A percentile compares a stretch with the other conserved stretches of the same genome.
These are phyloP conservation scores for Numenius arquata DNA, from an alignment of 2,113 vertebrate species.

Conservation along the genomic window DNA sequence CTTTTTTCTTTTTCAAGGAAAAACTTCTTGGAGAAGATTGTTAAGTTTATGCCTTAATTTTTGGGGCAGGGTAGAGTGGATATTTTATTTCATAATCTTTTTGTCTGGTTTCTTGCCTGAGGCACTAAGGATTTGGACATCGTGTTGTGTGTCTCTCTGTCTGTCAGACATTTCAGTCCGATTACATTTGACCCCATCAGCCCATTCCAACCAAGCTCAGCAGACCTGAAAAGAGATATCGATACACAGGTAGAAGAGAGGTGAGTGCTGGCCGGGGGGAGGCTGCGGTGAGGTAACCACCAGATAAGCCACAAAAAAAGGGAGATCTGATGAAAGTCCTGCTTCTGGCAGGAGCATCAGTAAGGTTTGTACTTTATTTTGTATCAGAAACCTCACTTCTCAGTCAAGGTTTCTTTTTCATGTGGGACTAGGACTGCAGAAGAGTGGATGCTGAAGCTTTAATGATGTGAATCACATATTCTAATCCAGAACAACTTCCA, in stretches of 20 bases:
- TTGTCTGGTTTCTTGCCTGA: not conserved
- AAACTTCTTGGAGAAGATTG: not conserved
- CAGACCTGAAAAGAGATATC: not conserved
- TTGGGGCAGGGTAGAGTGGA: not conserved
- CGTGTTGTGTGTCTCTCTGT: not conserved
- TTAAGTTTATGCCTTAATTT: not conserved
- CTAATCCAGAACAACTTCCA: not conserved
- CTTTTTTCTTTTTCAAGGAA: not conserved
- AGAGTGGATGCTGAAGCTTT: not conserved
- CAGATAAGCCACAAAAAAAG: not conserved
- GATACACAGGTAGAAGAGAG: not conserved
- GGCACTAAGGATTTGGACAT: not conserved
- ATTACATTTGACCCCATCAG: not conserved
- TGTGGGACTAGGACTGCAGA: not conserved
- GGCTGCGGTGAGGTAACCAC: not conserved
- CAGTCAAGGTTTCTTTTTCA: not conserved
- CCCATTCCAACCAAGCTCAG: not conserved
- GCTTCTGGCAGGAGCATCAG: not conserved
- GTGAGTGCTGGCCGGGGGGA: fast-evolving
- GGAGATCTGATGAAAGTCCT: not conserved
- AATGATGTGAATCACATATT: not conserved
- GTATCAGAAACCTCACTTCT: not conserved
- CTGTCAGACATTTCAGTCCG: not conserved
- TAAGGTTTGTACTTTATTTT: not conserved
- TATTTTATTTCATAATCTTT: not conserved